Evolutionary conservation across 2,113 vertebrate species (phyloP), one percentile per base, ranked within the genome.

Genomic region (Engystomops pustulosus): DNA sequence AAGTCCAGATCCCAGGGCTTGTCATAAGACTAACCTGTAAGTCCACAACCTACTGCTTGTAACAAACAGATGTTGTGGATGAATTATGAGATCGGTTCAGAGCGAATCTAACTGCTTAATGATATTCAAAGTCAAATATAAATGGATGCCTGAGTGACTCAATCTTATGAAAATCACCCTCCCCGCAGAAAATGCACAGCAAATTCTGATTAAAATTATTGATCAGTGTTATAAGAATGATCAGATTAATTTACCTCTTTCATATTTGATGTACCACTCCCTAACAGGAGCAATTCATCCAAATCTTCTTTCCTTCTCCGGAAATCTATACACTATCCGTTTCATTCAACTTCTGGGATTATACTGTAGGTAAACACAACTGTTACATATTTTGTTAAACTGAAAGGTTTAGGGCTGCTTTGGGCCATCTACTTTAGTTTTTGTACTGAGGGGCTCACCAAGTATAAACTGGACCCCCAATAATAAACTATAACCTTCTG

Each of bases 191-290:
- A 60, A 83, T 49, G 12, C 41, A 17, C 53, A 34, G 81, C 38
- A 76, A 75, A 41, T n/a, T 65, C 44, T 83, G 81, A 83, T 83
- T 83, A 76, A 83, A 83, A 83, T 62, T 83, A 83, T 83, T 75
- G 81, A 83, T 76, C 70, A 83, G 81, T 30, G 41, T 76, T 76
- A 83, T 83, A 83, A 49, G 55, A 55, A 62, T 75, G 27, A 76
- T 75, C 27, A 32, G 68, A 82, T 82, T 71, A 72, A 82, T 82
- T 71, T 72, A 71, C 41, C 51, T 58, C 47, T 77, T 47, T 76
- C 47, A 12, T 49, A n/a, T 34, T 27, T 53, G 27, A 8, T 38
- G 23, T 82, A 30, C 15, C 49, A 18, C 23, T 60, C 30, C 30
- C 5, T 20, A 2, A 25, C 36, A 38, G 45, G 20, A 20, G 36